A percentile compares a stretch with the other conserved stretches of the same genome.
These are phyloP conservation scores for Pseudomyrmex dendroicus DNA, from an alignment of 1,140 invertebrate species.

Conservation along the genomic window DNA sequence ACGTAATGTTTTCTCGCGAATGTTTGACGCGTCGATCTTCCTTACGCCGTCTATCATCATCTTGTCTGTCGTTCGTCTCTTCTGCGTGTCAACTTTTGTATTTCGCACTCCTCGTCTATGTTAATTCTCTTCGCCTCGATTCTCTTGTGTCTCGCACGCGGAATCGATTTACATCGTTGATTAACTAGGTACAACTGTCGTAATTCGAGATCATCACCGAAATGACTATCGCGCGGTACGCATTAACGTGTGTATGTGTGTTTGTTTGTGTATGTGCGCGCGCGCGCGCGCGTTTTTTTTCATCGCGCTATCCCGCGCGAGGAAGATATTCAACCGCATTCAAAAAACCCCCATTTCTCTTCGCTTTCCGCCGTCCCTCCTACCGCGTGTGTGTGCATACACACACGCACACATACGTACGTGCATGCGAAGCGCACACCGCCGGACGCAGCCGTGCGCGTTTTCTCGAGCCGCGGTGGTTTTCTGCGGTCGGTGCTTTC, in stretches of 20 bases:
- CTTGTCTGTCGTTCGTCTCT: background rate
- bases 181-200: background rate
- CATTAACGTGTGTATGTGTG: background rate
- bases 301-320: background rate
- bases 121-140: background rate
- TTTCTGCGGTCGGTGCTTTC: constrained; percentile 64
- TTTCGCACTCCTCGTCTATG: background rate
- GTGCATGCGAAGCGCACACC: constrained; percentile 15
- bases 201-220: background rate
- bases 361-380: constrained; percentile 53
- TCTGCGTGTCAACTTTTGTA: background rate
- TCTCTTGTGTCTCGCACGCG: background rate
- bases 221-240: background rate
- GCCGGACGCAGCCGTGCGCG: constrained; percentile 60
- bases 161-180: background rate
- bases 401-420: background rate
- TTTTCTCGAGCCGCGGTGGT: constrained; percentile 67
- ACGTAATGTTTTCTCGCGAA: background rate
- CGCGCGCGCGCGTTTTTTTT: background rate
- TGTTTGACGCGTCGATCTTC: background rate
- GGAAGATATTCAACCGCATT: background rate
- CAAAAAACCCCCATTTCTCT: constrained; percentile 23
- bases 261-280: background rate
- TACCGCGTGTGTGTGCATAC: background rate
- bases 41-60: background rate